Evolutionary conservation across 2,888 invertebrate species (phyloP), one percentile per base, ranked within the genome.

Genomic region (Noctua janthe): DNA sequence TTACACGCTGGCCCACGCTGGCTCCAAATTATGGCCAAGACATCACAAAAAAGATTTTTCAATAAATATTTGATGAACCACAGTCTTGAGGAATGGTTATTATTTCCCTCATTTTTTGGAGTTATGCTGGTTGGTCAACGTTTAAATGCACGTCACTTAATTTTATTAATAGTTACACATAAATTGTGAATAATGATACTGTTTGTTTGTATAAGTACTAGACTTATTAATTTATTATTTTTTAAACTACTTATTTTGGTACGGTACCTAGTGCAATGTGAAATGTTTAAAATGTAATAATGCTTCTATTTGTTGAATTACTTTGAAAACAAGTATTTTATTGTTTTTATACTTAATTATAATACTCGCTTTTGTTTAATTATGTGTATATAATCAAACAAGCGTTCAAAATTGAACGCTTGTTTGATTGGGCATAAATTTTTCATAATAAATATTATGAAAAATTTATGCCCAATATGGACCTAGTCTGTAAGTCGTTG

Each of bases 1-100:
- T 87, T 87, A 76, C 69, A 78, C 85, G 87, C 78, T 89, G 77
- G 81, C 85, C 78, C 15, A 79, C 51, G 84, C 51, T 72, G 17
- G 51, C 23, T 10, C 29, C 23, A 20, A 67, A 67, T 64, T 13
- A 2, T 39, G n/a, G 6, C 23, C 10, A 39, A 70, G 51, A 8
- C 39, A 11, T 11, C 0, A 51, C 13, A 56, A 10, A 1, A 59
- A 64, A 35, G 10, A 51, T 49, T 72, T 66, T 29, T 10, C 7
- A 3, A 43, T n/a, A 66, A 47, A 54, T 17, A n/a, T 29, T 73
- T 4, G 20, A n/a, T 29, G 10, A n/a, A 20, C 2, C 47, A 35
- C 17, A 35, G 15, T 79, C 1, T 47, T 7, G 15, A 64, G 35
- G 10, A 81, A 23, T 66, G 35, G 2, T 0, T 1, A 72, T 47